Evolutionary conservation across 2,797 vertebrate genomes (phyloP), one percentile per base, ranked within the genome.

Genomic region (Dendrocincla fuliginosa): DNA sequence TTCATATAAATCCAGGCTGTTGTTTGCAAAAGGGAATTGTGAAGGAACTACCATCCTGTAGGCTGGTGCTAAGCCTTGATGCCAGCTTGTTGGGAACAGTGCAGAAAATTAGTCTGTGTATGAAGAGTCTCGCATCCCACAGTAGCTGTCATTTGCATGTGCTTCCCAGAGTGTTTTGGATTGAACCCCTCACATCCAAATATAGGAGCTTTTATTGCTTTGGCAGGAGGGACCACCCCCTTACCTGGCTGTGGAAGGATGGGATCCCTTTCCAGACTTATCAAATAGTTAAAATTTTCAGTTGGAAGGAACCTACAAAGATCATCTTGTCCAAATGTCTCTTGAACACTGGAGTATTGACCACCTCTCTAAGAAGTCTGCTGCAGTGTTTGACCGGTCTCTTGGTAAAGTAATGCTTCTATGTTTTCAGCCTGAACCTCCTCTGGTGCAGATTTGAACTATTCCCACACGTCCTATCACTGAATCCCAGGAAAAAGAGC

Each of bases 261-360:
- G 22, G 8, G 25, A 32, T 30, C 10, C 4, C 10, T 80, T 44
- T 85, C 41, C 35, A 57, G 71, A 16, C n/a, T 33, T 56, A 49
- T 24, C 13, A 53, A 20, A 18, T 18, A 20, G 35, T 75, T 75
- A 41, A 56, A 61, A 41, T 8, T 70, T 82, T 49, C 18, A 52
- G 11, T 47, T 81, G 74, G 24, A 87, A 81, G 41, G 9, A 22
- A 17, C 24, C 35, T 50, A 30, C 6, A 13, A 20, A 1, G 30
- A 16, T 64, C 16, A 17, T 14, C 13, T n/a, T 90, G 44, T 30
- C 17, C 60, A 49, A 55, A 33, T 52, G 11, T n/a, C 17, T 83
- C 46, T 64, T 24, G 59, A 59, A 5, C 4, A 7, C 25, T 79
- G 57, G 20, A 22, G 0, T 37, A 44, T 47, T 0, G 0, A 24